Conservation (phyloP, 2,113 vertebrate genomes). For the Centrocercus urophasianus region DNA sequence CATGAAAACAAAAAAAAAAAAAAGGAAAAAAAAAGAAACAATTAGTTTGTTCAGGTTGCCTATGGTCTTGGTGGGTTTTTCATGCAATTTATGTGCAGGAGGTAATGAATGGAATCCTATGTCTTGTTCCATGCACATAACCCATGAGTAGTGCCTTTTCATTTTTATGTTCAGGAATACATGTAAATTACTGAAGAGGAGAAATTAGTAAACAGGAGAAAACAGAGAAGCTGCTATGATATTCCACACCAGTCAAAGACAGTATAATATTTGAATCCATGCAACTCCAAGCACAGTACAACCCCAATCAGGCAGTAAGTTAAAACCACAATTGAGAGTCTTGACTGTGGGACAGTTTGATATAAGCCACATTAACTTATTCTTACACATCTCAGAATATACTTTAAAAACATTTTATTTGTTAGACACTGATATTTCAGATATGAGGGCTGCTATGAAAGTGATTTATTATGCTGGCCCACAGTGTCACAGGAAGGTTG, state of each 20-base stretch:
- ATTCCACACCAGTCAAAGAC: background rate
- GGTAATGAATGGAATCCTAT: background rate
- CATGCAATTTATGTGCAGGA: background rate
- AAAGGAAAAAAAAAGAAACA: too few relatives aligned
- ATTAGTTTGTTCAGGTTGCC: background rate
- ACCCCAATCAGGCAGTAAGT: background rate
- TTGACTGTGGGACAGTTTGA: background rate
- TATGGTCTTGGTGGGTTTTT: background rate
- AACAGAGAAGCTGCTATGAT: background rate
- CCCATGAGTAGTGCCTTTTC: background rate
- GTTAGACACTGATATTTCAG: background rate
- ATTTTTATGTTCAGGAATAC: background rate
- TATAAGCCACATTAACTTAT: slow-evolving; percentile 43
- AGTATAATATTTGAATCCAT: background rate
- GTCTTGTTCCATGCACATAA: background rate
- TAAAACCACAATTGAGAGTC: background rate
- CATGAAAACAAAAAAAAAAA: too few relatives aligned
- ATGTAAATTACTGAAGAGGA: background rate
- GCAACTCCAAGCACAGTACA: background rate
- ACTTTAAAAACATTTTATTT: slow-evolving; percentile 4
- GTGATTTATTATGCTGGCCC: too few relatives aligned
- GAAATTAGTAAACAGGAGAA: background rate
- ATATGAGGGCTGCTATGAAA: background rate
- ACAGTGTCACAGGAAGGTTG: too few relatives aligned
- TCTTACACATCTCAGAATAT: background rate